Evolutionary conservation across 2,888 invertebrate genomes (phyloP).

Genomic region (Stratiomys singularior): DNA sequence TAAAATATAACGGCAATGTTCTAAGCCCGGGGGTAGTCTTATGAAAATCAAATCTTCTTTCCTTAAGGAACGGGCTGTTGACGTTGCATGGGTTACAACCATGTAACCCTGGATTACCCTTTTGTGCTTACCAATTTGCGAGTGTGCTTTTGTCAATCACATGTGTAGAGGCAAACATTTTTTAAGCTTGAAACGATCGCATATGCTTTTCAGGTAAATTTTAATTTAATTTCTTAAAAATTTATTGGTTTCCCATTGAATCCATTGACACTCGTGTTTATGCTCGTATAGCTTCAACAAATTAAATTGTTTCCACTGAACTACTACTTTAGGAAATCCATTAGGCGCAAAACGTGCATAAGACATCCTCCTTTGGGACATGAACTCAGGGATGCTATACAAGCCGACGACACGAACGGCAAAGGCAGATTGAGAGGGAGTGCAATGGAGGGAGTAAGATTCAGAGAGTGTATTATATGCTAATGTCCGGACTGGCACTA

Average conservation of each 20-base stretch:
- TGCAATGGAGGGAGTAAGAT: too few relatives aligned
- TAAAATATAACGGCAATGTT: too few relatives aligned
- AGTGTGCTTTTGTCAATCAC: background rate
- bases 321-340: conserved; percentile 55
- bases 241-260: conserved; percentile 34
- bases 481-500: conserved; percentile 40
- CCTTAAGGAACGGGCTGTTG: too few relatives aligned
- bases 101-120: too few relatives aligned
- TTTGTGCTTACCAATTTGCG: background rate
- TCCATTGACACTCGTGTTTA: conserved; percentile 42
- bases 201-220: conserved; percentile 43
- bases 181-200: background rate
- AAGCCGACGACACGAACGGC: too few relatives aligned
- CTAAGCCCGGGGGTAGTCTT: too few relatives aligned
- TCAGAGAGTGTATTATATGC: background rate
- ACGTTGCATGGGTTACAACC: too few relatives aligned
- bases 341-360: conserved; percentile 54
- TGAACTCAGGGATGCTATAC: conserved; percentile 16
- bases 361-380: conserved; percentile 39
- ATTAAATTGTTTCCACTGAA: conserved; percentile 54
- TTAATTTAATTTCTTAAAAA: conserved; percentile 29
- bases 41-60: too few relatives aligned
- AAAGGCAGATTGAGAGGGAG: too few relatives aligned
- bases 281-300: conserved; percentile 50
- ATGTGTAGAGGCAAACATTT: background rate